Base-by-base conservation (phyloP, 2,888 invertebrate genomes). In the Acleris literana region DNA sequence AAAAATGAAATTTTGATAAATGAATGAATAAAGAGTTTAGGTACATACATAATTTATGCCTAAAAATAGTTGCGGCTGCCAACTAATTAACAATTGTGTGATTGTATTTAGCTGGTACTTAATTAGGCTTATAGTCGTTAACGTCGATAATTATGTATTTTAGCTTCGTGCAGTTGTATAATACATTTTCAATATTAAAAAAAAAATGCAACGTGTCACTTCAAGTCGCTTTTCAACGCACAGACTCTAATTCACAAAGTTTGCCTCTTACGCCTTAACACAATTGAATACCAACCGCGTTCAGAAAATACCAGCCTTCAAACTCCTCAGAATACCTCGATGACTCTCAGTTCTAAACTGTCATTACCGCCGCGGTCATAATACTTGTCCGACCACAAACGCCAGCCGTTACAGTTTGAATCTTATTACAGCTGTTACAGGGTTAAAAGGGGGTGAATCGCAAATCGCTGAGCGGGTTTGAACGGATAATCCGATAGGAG, bases 401-500 rank as follows among this genome's bases (percentile, higher is more conserved):
- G 9, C 5, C 18, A 13, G 7, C 13, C 29, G 55, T 49, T 60
- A 1, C n/a, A 64, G 3, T 55, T 20, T 60, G 46, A 55, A 20
- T 29, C 53, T 4, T 61, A 60, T 20, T 0, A 2, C 9, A 60
- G 20, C 3, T 2, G 3, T n/a, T 52, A 46, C 49, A 61, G 6
- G 20, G 44, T 61, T 51, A 3, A 22, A 18, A 11, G 33, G 18
- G 1, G 39, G 4, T 17, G 22, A 16, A 9, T 4, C 7, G 33
- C 7, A 65, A 68, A 65, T 33, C 51, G 68, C 68, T 68, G 64
- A 57, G 55, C 25, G 20, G 63, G 58, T 53, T 33, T 43, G 48
- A 65, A 22, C 16, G 67, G 67, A 67, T 67, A 63, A 67, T 67
- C 63, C 66, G 56, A 58, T 57, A 63, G 54, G 58, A 63, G 33